These are phyloP conservation scores for Drosophila grimshawi DNA, from an alignment of 1,140 invertebrate species.

Conservation along the genomic window DNA sequence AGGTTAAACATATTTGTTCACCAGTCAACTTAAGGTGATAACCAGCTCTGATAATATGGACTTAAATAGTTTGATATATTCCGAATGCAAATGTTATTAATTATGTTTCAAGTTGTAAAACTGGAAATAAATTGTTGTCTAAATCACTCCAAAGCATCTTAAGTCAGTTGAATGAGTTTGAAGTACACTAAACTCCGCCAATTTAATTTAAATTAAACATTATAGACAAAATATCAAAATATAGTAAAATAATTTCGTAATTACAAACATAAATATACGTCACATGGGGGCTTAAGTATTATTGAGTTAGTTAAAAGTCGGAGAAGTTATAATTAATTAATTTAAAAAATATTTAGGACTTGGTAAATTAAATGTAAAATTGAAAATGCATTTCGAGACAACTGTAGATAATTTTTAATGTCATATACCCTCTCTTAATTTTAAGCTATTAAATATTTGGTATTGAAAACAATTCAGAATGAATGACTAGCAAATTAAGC, in stretches of 20 bases:
- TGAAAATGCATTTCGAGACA: background rate
- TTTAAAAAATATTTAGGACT: too few relatives aligned
- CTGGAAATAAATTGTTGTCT: conserved; percentile 24
- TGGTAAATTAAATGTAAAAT: background rate
- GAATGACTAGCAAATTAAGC: background rate
- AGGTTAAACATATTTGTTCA: conserved; percentile 30
- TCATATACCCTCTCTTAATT: background rate
- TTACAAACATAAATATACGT: background rate
- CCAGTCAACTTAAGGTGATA: conserved; percentile 12
- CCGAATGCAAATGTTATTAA: background rate
- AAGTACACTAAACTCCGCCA: background rate
- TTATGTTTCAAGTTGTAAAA: conserved; percentile 6
- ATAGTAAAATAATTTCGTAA: background rate
- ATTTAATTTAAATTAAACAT: background rate
- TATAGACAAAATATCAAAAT: background rate
- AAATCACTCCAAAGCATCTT: background rate
- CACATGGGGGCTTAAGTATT: too few relatives aligned
- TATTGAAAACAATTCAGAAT: background rate
- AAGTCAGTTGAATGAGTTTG: background rate
- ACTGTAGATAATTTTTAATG: background rate
- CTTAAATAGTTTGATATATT: background rate
- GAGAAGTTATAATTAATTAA: too few relatives aligned
- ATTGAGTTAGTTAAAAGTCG: too few relatives aligned
- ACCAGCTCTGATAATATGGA: conserved; percentile 15
- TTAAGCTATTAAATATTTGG: background rate